Evolutionary conservation across 2,888 invertebrate genomes (phyloP).

Genomic region (Tigriopus californicus): DNA sequence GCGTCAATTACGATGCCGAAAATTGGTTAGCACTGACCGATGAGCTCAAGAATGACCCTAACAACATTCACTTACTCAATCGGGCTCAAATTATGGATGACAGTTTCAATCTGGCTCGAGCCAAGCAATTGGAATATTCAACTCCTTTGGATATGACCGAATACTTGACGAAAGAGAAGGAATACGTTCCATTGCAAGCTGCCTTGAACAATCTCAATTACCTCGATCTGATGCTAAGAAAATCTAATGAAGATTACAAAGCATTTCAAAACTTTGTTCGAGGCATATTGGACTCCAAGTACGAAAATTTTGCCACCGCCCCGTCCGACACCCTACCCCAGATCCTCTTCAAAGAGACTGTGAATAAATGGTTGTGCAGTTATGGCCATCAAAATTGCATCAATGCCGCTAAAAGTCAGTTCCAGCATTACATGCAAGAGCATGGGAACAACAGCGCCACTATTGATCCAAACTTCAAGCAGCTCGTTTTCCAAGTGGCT

Average conservation of each 20-base stretch:
- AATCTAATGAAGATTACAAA: slow-evolving; percentile 18
- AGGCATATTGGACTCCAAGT: not conserved
- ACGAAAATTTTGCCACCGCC: not conserved
- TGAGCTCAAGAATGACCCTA: slow-evolving; percentile 37
- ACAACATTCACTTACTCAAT: slow-evolving; percentile 49
- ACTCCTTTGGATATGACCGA: slow-evolving; percentile 47
- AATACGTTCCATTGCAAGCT: slow-evolving; percentile 56
- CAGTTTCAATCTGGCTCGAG: slow-evolving; percentile 57
- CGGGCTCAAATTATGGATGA: slow-evolving; percentile 61
- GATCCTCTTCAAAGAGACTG: slow-evolving; percentile 43
- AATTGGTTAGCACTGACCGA: slow-evolving; percentile 43
- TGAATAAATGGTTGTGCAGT: slow-evolving; percentile 44
- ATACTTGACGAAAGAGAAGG: slow-evolving; percentile 44
- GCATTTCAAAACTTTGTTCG: not conserved
- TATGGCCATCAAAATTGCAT: slow-evolving; percentile 42
- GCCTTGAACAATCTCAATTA: slow-evolving; percentile 33
- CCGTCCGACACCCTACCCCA: slow-evolving; percentile 26
- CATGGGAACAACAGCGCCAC: not conserved
- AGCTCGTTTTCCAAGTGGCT: not conserved
- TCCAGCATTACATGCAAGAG: slow-evolving; percentile 40
- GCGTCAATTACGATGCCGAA: slow-evolving; percentile 51
- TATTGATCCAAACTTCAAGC: not conserved
- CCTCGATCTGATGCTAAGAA: slow-evolving; percentile 19
- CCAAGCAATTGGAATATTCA: slow-evolving; percentile 41
- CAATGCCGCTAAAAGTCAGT: slow-evolving; percentile 36